phyloP scores from a whole-genome alignment of 2,888 invertebrate species.

The Acleris holmiana region DNA sequence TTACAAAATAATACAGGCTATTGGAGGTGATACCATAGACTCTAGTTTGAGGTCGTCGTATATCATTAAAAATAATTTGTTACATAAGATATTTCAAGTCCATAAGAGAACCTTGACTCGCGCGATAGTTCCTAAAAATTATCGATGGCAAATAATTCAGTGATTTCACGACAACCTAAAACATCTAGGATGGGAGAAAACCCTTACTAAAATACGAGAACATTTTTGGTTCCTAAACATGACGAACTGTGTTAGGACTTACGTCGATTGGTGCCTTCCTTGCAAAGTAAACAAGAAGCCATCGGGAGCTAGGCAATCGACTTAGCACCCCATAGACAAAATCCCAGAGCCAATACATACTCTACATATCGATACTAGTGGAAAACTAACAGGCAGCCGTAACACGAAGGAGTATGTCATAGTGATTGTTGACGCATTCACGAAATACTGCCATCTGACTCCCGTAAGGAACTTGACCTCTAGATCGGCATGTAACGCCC shows the following conservation, averaged over 20 bases:
- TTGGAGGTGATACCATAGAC: conserved; percentile 6
- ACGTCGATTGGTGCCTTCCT: conserved; percentile 4
- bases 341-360: too few relatives aligned
- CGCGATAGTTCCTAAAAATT: conserved; percentile 11
- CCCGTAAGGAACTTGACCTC: too few relatives aligned
- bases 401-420: too few relatives aligned
- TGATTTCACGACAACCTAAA: conserved; percentile 6
- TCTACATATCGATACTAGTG: too few relatives aligned
- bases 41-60: background rate
- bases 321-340: background rate
- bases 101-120: background rate
- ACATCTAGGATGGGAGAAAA: conserved; percentile 29
- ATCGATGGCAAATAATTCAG: conserved; percentile 18
- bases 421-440: too few relatives aligned
- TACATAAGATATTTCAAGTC: conserved; percentile 9
- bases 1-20: background rate
- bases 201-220: conserved; percentile 14
- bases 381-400: too few relatives aligned
- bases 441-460: too few relatives aligned
- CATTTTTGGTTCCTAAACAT: conserved; percentile 21
- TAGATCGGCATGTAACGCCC: too few relatives aligned
- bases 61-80: conserved; percentile 4
- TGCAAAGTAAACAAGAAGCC: conserved; percentile 17
- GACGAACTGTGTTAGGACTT: conserved; percentile 4
- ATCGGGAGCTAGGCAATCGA: conserved; percentile 9